Evolutionary conservation across 2,113 vertebrate species (phyloP).

Genomic region (Platysternon megacephalum): DNA sequence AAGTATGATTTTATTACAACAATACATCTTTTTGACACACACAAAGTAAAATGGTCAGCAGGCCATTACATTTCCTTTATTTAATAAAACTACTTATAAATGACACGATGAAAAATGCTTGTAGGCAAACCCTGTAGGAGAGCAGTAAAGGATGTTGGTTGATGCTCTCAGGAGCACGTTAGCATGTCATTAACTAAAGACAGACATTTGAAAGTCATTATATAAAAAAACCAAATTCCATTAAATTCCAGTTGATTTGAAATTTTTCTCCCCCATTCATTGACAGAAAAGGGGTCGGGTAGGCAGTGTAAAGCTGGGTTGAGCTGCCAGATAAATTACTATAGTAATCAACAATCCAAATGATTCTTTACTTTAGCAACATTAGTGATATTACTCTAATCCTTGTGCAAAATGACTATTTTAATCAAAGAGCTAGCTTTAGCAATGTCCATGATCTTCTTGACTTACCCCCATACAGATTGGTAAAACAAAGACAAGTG

Average conservation of each 20-base stretch:
- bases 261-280: background rate
- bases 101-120: slow-evolving; percentile 27
- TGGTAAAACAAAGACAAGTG: no score
- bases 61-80: slow-evolving; percentile 14
- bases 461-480: background rate
- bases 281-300: background rate
- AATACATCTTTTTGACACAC: slow-evolving; percentile 21
- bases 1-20: slow-evolving; percentile 52
- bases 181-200: background rate
- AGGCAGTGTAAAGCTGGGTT: background rate
- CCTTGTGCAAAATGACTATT: rapidly evolving
- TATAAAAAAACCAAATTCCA: background rate
- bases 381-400: background rate
- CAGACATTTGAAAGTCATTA: background rate
- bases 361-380: background rate
- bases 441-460: background rate
- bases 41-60: slow-evolving; percentile 1
- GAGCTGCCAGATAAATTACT: background rate
- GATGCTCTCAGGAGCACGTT: background rate
- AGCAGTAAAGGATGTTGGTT: background rate
- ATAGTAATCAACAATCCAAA: background rate
- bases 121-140: background rate
- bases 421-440: background rate
- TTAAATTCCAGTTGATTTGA: background rate
- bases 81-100: slow-evolving; percentile 49